Conservation (phyloP, 2,888 invertebrate species). For the Plagiodera versicolora region DNA sequence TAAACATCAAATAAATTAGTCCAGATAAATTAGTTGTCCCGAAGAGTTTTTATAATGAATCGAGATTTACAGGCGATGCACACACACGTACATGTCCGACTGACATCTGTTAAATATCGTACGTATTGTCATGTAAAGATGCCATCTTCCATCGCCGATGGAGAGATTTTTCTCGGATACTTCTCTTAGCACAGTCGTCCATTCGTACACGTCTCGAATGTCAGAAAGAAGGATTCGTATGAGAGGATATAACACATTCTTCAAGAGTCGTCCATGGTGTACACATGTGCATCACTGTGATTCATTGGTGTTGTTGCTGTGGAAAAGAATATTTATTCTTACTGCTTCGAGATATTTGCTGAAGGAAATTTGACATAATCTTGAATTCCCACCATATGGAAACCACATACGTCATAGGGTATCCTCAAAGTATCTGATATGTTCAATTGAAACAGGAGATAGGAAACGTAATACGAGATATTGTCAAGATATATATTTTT, state of each 20-base stretch:
- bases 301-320: too few species aligned
- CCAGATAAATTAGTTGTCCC: constrained; percentile 53
- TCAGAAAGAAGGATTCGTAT: constrained; percentile 21
- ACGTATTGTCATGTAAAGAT: constrained; percentile 54
- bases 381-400: too few species aligned
- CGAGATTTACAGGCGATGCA: constrained; percentile 45
- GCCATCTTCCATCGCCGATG: constrained; percentile 50
- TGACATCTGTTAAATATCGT: constrained; percentile 50
- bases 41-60: constrained; percentile 48
- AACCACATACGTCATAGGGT: too few species aligned
- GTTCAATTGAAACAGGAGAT: too few species aligned
- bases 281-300: too few species aligned
- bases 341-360: too few species aligned
- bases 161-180: constrained; percentile 8
- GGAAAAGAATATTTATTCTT: too few species aligned
- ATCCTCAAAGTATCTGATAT: too few species aligned
- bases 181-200: background rate
- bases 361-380: too few species aligned
- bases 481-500: too few species aligned
- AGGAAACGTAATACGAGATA: too few species aligned
- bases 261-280: too few species aligned
- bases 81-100: constrained; percentile 38
- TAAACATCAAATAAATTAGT: constrained; percentile 54
- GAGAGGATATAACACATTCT: constrained; percentile 32
- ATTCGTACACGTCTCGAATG: constrained; percentile 19